Conservation (phyloP, 2,888 invertebrate genomes). For the Minunthozetes semirufus region DNA sequence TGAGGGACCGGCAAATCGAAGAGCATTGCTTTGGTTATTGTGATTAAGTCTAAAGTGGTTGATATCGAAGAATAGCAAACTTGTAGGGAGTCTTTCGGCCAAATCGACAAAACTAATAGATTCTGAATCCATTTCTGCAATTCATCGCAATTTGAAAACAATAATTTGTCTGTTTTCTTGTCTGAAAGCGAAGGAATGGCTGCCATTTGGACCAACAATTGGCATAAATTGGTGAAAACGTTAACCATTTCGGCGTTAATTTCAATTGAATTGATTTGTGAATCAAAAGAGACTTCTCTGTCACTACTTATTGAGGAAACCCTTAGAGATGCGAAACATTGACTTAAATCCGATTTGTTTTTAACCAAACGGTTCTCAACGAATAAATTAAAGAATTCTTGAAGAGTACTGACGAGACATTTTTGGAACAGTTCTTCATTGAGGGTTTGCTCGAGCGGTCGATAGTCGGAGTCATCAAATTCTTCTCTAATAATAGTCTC, state of each 20-base stretch:
- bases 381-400: constrained; percentile 32
- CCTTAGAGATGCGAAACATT: constrained; percentile 5
- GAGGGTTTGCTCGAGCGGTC: neutral
- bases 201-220: constrained; percentile 29
- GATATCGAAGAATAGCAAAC: constrained; percentile 33
- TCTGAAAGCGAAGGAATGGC: constrained; percentile 12
- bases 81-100: constrained; percentile 20
- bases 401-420: constrained; percentile 19
- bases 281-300: neutral
- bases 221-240: constrained; percentile 30
- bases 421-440: constrained; percentile 18
- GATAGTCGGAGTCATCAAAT: neutral
- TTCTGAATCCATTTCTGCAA: constrained; percentile 22
- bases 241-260: constrained; percentile 12
- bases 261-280: constrained; percentile 19
- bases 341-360: neutral
- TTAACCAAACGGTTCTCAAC: constrained; percentile 32
- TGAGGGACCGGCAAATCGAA: constrained; percentile 29
- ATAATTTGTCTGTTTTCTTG: constrained; percentile 3
- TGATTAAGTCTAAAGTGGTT: constrained; percentile 27
- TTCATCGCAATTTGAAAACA: constrained; percentile 23
- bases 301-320: constrained; percentile 15
- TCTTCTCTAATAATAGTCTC: constrained; percentile 32
- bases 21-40: constrained; percentile 26
- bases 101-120: neutral